Conservation (phyloP, 2,113 vertebrate species). For the Pseudolaguvia tuberculata region DNA sequence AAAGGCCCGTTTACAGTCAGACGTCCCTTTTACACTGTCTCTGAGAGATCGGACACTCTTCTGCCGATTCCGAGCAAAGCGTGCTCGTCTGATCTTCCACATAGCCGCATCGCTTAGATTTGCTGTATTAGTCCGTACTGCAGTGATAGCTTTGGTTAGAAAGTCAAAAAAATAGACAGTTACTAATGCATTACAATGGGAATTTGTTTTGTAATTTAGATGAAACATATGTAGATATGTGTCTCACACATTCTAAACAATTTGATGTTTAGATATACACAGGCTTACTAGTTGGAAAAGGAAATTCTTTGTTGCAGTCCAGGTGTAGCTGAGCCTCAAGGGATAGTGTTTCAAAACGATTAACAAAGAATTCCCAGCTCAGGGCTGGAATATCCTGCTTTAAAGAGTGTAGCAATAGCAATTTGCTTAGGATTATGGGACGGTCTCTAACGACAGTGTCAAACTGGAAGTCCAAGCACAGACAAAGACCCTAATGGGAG, state of each 20-base stretch:
- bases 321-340: constrained; percentile 96
- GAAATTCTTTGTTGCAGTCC: constrained; percentile 99
- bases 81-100: constrained; percentile 97
- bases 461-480: constrained; percentile 98
- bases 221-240: background rate
- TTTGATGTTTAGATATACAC: background rate
- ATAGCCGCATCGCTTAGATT: constrained; percentile 93
- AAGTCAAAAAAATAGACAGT: background rate
- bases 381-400: constrained; percentile 93
- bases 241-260: background rate
- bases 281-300: constrained; percentile 92
- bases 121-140: constrained; percentile 93
- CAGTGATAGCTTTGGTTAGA: constrained; percentile 82
- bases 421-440: constrained; percentile 93
- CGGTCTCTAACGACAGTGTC: constrained; percentile 96
- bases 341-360: constrained; percentile 96
- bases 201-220: background rate
- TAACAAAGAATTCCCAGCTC: constrained; percentile 99
- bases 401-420: constrained; percentile 91
- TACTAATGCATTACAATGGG: background rate
- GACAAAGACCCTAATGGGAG: constrained; percentile 81
- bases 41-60: constrained; percentile 92
- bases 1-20: constrained; percentile 87
- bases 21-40: constrained; percentile 87
- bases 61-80: constrained; percentile 95